These are phyloP conservation scores for Ornithoptera alexandrae DNA, from an alignment of 2,888 invertebrate genomes.

Conservation along the genomic window DNA sequence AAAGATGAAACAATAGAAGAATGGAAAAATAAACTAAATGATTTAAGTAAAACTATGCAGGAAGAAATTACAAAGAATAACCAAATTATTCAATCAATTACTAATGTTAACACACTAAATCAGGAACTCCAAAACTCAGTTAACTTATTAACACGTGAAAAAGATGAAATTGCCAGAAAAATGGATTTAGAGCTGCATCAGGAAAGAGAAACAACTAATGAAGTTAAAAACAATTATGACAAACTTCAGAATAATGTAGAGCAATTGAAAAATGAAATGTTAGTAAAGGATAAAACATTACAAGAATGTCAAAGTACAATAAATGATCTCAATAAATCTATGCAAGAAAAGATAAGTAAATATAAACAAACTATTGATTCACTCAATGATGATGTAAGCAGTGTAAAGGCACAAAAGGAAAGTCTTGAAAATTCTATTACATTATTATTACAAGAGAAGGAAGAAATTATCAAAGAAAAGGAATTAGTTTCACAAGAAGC, in stretches of 20 bases:
- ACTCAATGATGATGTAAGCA: not conserved
- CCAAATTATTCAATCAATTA: not conserved
- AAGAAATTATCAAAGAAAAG: conserved; percentile 11
- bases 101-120: conserved; percentile 4
- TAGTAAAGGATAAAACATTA: conserved; percentile 6
- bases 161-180: conserved; percentile 7
- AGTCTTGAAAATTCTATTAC: not conserved
- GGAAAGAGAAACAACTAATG: conserved; percentile 4
- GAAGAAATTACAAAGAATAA: conserved; percentile 8
- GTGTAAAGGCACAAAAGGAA: conserved; percentile 4
- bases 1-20: conserved; percentile 20
- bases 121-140: not conserved
- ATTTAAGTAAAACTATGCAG: conserved; percentile 34
- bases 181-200: conserved; percentile 24
- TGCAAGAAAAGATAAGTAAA: conserved; percentile 8
- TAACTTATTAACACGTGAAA: conserved; percentile 4
- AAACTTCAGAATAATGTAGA: conserved; percentile 4
- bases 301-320: conserved; percentile 8
- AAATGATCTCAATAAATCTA: conserved; percentile 16
- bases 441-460: conserved; percentile 7
- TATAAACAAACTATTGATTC: conserved; percentile 1
- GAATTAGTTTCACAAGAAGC: conserved; percentile 32
- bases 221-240: not conserved
- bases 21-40: conserved; percentile 32
- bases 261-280: conserved; percentile 1